These are phyloP conservation scores for Ptychobarbus kaznakovi DNA, from an alignment of 2,797 vertebrate genomes.

Conservation along the genomic window DNA sequence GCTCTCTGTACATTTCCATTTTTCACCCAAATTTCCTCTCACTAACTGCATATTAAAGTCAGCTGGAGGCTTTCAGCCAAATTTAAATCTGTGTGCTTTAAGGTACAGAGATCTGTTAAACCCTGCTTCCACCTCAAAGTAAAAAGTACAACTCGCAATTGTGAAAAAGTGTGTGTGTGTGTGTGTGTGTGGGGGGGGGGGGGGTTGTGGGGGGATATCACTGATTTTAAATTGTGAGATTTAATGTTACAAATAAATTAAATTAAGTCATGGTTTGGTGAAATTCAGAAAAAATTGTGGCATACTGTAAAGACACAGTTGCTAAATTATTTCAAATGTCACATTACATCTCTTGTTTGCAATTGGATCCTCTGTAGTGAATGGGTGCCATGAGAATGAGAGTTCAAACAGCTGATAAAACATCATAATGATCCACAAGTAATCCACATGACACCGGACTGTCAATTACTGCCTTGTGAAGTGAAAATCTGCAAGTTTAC, in stretches of 20 bases:
- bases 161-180: not conserved
- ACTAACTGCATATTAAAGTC: not conserved
- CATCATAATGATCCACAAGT: too few relatives aligned
- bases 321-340: too few relatives aligned
- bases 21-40: conserved; percentile 11
- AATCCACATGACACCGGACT: too few relatives aligned
- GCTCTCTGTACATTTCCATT: conserved; percentile 42
- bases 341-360: not conserved
- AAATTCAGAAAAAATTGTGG: too few relatives aligned
- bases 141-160: not conserved
- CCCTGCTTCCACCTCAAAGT: not conserved
- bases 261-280: not conserved
- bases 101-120: not conserved
- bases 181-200: too few relatives aligned
- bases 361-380: not conserved
- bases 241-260: not conserved
- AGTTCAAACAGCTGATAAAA: too few relatives aligned
- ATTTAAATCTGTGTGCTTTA: not conserved
- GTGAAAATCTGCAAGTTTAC: not conserved
- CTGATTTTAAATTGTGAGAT: not conserved
- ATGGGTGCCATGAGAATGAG: not conserved
- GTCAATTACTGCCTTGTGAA: too few relatives aligned
- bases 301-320: too few relatives aligned
- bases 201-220: too few relatives aligned
- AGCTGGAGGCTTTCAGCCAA: not conserved